Conservation (phyloP, 64 coral and sea anemone genomes). For the Pocillopora verrucosa region DNA sequence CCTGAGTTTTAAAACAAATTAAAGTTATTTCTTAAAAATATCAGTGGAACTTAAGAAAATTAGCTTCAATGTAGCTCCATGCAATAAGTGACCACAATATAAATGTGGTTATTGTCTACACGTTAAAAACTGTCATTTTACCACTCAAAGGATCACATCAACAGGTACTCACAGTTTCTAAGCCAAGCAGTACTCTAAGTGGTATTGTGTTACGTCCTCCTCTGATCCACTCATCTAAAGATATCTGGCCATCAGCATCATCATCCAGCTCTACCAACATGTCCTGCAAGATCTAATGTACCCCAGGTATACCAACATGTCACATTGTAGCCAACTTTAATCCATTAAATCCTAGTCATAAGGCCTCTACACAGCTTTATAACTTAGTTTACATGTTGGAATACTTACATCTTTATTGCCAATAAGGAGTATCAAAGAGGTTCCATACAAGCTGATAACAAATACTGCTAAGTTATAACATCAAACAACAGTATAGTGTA, state of each 20-base stretch:
- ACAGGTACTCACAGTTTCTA: conserved; percentile 85
- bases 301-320: not conserved
- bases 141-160: not conserved
- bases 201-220: conserved; percentile 95
- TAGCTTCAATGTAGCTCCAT: no score
- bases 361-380: not conserved
- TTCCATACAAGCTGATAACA: no score
- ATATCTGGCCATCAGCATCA: conserved; percentile 96
- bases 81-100: no score
- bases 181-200: conserved; percentile 87
- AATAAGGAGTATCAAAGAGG: no score
- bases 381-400: not conserved
- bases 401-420: no score
- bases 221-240: conserved; percentile 98
- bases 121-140: not conserved
- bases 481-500: no score
- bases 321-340: not conserved
- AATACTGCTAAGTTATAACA: no score
- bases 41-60: no score
- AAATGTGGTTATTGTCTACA: not conserved
- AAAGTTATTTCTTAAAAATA: no score
- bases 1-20: no score
- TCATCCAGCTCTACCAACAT: conserved; percentile 97
- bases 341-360: no score
- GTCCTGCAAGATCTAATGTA: conserved; percentile 83